Percentiles rank a stretch among this genome's conserved stretches.
These are phyloP conservation scores for Gobius niger DNA, from an alignment of 2,113 vertebrate species.

Conservation along the genomic window DNA sequence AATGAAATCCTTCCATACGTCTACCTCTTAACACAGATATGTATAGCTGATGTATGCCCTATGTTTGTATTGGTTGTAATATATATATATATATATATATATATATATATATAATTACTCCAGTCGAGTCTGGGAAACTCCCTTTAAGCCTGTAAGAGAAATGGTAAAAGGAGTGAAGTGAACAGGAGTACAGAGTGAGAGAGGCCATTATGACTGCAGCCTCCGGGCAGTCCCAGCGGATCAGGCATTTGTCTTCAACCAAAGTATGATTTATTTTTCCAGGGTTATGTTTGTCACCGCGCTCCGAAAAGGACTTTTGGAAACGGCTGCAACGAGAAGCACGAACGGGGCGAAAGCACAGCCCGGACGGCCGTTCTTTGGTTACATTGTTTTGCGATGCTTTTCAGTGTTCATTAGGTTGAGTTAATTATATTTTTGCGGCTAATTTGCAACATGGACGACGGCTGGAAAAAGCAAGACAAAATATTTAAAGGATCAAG, in stretches of 20 bases:
- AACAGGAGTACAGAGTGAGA: constrained; percentile 29
- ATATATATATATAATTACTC: too few species aligned
- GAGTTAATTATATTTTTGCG: constrained; percentile 59
- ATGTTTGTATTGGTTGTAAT: background rate
- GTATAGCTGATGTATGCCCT: background rate
- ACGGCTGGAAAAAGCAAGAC: too few species aligned
- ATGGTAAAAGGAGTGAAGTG: constrained; percentile 26
- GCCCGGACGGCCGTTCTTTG: constrained; percentile 39
- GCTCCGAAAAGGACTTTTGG: constrained; percentile 65
- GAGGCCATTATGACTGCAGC: constrained; percentile 71
- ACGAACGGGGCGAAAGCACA: constrained; percentile 38
- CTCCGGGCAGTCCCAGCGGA: constrained; percentile 69
- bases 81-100: too few species aligned
- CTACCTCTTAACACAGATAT: background rate
- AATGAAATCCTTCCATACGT: too few species aligned
- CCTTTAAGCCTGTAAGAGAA: constrained; percentile 49
- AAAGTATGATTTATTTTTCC: constrained; percentile 79
- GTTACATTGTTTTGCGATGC: constrained; percentile 61
- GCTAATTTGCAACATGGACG: background rate
- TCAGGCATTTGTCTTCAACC: constrained; percentile 77
- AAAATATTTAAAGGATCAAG: too few species aligned
- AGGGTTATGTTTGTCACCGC: constrained; percentile 74
- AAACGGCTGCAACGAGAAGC: constrained; percentile 60
- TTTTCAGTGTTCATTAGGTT: constrained; percentile 71
- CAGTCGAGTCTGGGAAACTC: constrained; percentile 61